These are phyloP conservation scores for Octonoba sinensis DNA, from an alignment of 2,888 invertebrate species.

Conservation along the genomic window DNA sequence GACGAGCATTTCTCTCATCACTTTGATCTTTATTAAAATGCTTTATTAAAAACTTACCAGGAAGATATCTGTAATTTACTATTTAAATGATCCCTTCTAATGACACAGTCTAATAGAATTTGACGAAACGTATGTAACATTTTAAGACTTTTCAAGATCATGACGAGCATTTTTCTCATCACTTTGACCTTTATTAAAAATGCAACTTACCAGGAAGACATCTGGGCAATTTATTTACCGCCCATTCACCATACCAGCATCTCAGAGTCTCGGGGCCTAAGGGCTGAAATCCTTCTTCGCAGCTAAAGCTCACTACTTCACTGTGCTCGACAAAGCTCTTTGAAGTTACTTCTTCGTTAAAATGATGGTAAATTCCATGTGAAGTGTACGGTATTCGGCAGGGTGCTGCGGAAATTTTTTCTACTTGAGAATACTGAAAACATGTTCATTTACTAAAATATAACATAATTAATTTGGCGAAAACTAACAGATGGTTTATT, in stretches of 20 bases:
- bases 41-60: conserved; percentile 77
- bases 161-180: not conserved
- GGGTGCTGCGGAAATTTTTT: conserved; percentile 57
- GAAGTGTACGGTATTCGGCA: conserved; percentile 77
- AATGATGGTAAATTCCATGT: conserved; percentile 71
- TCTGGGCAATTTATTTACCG: conserved; percentile 81
- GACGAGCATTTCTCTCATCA: not conserved
- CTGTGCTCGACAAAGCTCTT: conserved; percentile 76
- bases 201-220: conserved; percentile 78
- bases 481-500: too few relatives aligned
- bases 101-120: too few relatives aligned
- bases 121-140: too few relatives aligned
- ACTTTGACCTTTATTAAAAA: not conserved
- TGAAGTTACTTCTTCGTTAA: conserved; percentile 74
- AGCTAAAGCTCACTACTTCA: conserved; percentile 82
- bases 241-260: conserved; percentile 88
- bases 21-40: not conserved
- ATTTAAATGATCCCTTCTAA: too few relatives aligned
- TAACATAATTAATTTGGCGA: too few relatives aligned
- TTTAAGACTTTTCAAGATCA: too few relatives aligned
- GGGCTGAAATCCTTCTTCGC: conserved; percentile 78
- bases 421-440: not conserved
- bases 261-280: conserved; percentile 80
- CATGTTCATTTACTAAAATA: too few relatives aligned
- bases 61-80: too few relatives aligned